Evolutionary conservation across 2,888 invertebrate species (phyloP).

Genomic region (Muscina levida): DNA sequence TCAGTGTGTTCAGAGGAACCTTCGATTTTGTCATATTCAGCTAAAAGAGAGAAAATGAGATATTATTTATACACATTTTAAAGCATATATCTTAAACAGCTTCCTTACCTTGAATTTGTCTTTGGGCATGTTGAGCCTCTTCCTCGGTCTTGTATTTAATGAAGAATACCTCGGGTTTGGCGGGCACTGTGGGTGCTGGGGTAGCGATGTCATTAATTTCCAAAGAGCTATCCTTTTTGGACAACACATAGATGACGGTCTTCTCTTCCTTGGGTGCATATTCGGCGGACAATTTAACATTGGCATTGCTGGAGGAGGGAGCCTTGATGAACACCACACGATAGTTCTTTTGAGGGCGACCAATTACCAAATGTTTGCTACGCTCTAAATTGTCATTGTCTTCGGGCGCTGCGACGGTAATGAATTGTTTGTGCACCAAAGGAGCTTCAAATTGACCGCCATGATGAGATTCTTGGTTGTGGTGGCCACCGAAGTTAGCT

Average conservation of each 20-base stretch:
- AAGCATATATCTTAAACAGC: no score
- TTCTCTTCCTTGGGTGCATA: conserved; percentile 78
- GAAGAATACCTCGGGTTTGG: conserved; percentile 79
- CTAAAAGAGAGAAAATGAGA: conserved; percentile 47
- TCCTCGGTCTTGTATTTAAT: conserved; percentile 78
- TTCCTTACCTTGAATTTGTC: conserved; percentile 77
- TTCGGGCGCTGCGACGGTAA: conserved; percentile 77
- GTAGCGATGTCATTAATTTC: conserved; percentile 76
- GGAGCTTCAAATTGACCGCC: conserved; percentile 69
- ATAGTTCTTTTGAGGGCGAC: conserved; percentile 77
- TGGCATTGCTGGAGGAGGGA: conserved; percentile 73
- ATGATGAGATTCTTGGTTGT: background rate
- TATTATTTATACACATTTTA: background rate
- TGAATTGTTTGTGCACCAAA: conserved; percentile 76
- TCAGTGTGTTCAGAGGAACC: conserved; percentile 74
- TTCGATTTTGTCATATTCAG: conserved; percentile 75
- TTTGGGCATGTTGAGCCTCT: conserved; percentile 77
- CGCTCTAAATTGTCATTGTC: conserved; percentile 73
- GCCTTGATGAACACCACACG: conserved; percentile 79
- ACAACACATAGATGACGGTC: conserved; percentile 78
- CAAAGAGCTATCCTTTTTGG: conserved; percentile 76
- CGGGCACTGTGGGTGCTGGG: conserved; percentile 76
- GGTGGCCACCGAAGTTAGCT: background rate
- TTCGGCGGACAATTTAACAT: conserved; percentile 74
- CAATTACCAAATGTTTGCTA: conserved; percentile 75